Evolutionary conservation across 2,888 invertebrate genomes (phyloP), one percentile per base, ranked within the genome.

Genomic region (Mythimna ferrago): DNA sequence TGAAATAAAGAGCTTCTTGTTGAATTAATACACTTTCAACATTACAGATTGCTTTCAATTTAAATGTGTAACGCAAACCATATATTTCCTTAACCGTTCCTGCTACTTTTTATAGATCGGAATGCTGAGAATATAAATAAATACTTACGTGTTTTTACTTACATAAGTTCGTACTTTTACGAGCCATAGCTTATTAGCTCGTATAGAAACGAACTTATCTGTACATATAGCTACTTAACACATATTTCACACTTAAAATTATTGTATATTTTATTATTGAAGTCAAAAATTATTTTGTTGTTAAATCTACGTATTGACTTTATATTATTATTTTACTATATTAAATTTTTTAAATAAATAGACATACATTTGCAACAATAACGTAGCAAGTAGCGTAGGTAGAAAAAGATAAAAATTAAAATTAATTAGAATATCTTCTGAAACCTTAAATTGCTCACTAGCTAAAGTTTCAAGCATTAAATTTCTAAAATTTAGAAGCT

Each of bases 21-120:
- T 41, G 60, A 71, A 80, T 57, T 65, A 80, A 80, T 75, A 69
- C 66, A 80, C 57, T 64, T 71, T 38, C 71, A 26, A 65, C 61
- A 65, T 76, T 68, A 72, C 61, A 81, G 76, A 81, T 76, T 44
- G 63, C 67, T 76, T 76, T 72, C 57, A 81, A 81, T 81, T 72
- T 80, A 72, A 72, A 76, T 62, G 61, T 66, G 65, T 75, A 75
- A 75, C 63, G 61, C 53, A 54, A 66, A 63, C 48, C 26, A 79
- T 80, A 63, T 75, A 60, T 79, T 58, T 79, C 21, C 57, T 54
- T 54, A 65, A 48, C 51, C 51, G 60, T 63, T n/a, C 41, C 63
- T 53, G 11, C 54, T 53, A 62, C 38, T 38, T 78, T 26, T 53
- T 54, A 41, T 48, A 48, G 11, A 66, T 66, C 10, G 21, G 6